phyloP scores from a whole-genome alignment of 2,113 vertebrate genomes.

The Poecile atricapillus region DNA sequence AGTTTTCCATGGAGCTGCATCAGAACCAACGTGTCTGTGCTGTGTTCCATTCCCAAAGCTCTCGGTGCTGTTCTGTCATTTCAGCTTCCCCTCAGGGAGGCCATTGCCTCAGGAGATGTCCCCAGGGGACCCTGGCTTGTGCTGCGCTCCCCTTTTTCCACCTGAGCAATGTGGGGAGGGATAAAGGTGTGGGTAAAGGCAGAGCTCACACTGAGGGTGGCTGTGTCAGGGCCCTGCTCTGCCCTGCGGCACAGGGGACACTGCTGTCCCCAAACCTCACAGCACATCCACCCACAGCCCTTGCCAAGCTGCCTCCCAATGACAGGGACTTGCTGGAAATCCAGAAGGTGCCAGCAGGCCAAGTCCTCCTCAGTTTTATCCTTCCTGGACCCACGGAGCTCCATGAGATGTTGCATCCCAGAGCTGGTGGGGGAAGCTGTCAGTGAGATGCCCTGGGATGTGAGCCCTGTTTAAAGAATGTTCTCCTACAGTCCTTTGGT shows the following conservation, averaged over 20 bases:
- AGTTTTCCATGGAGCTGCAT: neutral
- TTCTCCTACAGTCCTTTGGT: too few relatives aligned
- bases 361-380: neutral
- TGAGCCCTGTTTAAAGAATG: too few relatives aligned
- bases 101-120: neutral
- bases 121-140: neutral
- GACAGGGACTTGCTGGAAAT: neutral
- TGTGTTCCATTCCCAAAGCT: neutral
- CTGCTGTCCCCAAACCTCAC: neutral
- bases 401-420: too few relatives aligned
- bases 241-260: neutral
- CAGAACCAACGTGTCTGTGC: rapidly evolving
- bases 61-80: neutral
- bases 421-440: too few relatives aligned
- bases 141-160: neutral
- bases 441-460: too few relatives aligned
- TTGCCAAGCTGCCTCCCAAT: neutral
- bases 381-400: neutral
- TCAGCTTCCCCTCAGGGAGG: neutral
- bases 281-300: rapidly evolving
- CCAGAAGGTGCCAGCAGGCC: neutral
- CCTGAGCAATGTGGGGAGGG: neutral
- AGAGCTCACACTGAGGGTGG: neutral
- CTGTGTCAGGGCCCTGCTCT: neutral
- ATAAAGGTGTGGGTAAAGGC: neutral